These are phyloP conservation scores for Pteromalus puparum DNA, from an alignment of 1,140 invertebrate species.

Conservation along the genomic window DNA sequence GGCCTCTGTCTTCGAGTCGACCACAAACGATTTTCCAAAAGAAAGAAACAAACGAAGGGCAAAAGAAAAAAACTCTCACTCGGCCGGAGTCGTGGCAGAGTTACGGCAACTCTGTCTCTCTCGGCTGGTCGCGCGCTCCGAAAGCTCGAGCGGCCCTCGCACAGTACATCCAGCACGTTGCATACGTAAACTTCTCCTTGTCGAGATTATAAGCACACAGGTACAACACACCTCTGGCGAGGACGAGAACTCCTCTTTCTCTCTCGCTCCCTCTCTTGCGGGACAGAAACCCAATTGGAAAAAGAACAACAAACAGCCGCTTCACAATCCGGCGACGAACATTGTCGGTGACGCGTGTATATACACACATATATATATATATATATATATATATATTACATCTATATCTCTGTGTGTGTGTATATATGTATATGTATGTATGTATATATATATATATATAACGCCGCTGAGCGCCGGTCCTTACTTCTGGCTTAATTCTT, in stretches of 20 bases:
- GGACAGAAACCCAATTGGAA: not conserved
- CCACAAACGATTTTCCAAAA: not conserved
- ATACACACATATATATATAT: not conserved
- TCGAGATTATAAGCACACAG: not conserved
- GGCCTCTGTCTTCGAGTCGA: constrained; percentile 19
- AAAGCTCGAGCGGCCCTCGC: not conserved
- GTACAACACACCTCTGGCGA: not conserved
- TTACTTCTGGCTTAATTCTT: not conserved
- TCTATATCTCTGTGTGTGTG: no score
- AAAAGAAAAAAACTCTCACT: not conserved
- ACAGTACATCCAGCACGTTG: not conserved
- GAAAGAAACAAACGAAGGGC: not conserved
- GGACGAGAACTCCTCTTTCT: no score
- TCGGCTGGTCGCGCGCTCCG: not conserved
- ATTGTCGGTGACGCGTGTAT: not conserved
- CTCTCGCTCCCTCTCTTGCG: no score
- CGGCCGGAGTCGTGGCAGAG: not conserved
- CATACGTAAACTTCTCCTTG: not conserved
- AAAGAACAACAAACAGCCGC: not conserved
- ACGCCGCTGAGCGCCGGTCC: not conserved
- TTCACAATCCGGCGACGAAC: not conserved
- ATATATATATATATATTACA: no score
- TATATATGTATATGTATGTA: not conserved
- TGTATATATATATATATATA: not conserved
- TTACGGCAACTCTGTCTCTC: constrained; percentile 19